A percentile compares a stretch with the other conserved stretches of the same genome.
phyloP scores from a whole-genome alignment of 1,140 invertebrate genomes.

The Musca domestica region DNA sequence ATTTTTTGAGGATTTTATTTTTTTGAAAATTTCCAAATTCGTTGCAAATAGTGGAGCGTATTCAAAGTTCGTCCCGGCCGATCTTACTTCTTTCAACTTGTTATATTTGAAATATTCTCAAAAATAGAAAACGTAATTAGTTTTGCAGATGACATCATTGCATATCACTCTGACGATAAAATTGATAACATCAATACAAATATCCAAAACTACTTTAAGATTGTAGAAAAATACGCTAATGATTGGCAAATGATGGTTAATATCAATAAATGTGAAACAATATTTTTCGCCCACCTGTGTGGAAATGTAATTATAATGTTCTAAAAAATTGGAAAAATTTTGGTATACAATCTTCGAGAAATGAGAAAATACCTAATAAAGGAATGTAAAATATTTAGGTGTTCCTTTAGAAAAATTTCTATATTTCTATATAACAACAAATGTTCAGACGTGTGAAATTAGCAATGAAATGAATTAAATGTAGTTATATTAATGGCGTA shows the following conservation, averaged over 20 bases:
- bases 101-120: background rate
- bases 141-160: slow-evolving; percentile 13
- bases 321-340: background rate
- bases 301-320: background rate
- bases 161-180: slow-evolving; percentile 7
- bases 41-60: too few species aligned
- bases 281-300: slow-evolving; percentile 8
- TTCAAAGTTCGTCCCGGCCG: too few species aligned
- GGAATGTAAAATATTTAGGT: background rate
- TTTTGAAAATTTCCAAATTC: too few species aligned
- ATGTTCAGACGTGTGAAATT: too few species aligned
- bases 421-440: too few species aligned
- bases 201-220: slow-evolving; percentile 5
- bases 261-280: slow-evolving; percentile 18
- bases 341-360: background rate
- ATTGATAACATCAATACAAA: slow-evolving; percentile 5
- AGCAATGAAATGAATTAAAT: too few species aligned
- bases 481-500: too few species aligned
- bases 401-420: too few species aligned
- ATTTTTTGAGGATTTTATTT: too few species aligned
- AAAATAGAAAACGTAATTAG: slow-evolving; percentile 1
- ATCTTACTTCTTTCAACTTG: too few species aligned
- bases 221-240: slow-evolving; percentile 8
- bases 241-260: slow-evolving; percentile 16
- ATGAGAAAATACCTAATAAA: background rate